Percentiles rank a stretch among this genome's conserved stretches.
Conservation (phyloP, 2,888 invertebrate genomes). For the Steromphala cineraria region DNA sequence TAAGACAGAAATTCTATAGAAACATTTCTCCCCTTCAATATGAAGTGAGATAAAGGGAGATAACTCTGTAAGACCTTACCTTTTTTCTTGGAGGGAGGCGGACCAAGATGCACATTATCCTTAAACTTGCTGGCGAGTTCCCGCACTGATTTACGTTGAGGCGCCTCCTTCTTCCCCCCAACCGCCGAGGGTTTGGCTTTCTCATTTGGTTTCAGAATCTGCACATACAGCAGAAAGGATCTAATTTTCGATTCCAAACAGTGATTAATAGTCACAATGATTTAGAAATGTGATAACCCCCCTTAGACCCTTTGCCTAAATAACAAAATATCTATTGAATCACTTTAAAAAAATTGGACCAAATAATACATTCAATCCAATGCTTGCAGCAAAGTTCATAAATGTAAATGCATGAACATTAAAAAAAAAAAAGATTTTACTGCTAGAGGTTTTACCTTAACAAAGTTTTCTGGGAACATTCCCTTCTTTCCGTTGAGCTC, state of each 20-base stretch:
- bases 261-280: no score
- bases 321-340: no score
- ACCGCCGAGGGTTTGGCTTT: conserved; percentile 24
- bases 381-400: background rate
- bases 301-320: no score
- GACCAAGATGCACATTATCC: conserved; percentile 57
- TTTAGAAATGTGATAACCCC: no score
- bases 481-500: conserved; percentile 87
- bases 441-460: conserved; percentile 75
- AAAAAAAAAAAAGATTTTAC: background rate
- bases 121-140: conserved; percentile 68
- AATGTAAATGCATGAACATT: background rate
- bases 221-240: background rate
- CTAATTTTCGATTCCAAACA: no score
- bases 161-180: conserved; percentile 49
- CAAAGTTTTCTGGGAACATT: conserved; percentile 96
- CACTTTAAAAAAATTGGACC: no score
- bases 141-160: conserved; percentile 60
- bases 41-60: background rate
- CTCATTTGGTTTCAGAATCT: conserved; percentile 12
- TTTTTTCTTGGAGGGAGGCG: conserved; percentile 59
- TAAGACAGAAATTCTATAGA: no score
- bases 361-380: no score
- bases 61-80: conserved; percentile 42
- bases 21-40: no score